Evolutionary conservation across 2,888 invertebrate genomes (phyloP).

Genomic region (Drosophila neutralis): DNA sequence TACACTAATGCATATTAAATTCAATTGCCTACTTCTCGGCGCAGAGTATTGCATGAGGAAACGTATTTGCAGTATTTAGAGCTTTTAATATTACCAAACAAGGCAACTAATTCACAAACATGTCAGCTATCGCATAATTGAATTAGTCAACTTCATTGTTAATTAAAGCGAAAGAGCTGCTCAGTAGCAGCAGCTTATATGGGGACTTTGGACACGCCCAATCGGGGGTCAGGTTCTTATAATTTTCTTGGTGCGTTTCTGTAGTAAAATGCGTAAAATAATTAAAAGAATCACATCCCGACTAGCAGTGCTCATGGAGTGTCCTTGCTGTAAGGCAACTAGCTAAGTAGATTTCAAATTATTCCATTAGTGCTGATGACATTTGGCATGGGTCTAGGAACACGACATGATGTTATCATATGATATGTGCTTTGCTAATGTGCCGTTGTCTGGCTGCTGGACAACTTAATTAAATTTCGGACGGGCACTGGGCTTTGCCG

Average conservation of each 20-base stretch:
- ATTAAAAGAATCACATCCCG: constrained; percentile 74
- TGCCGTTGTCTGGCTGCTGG: constrained; percentile 35
- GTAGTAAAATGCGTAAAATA: constrained; percentile 70
- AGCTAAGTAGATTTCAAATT: constrained; percentile 80
- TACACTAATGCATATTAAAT: constrained; percentile 6
- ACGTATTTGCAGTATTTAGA: constrained; percentile 13
- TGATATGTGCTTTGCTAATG: constrained; percentile 62
- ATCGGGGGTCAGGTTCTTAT: constrained; percentile 38
- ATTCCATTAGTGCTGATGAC: constrained; percentile 80
- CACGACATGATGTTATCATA: constrained; percentile 35
- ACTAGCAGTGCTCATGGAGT: constrained; percentile 23
- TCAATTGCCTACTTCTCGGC: constrained; percentile 35
- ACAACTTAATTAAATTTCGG: constrained; percentile 36
- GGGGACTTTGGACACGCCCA: constrained; percentile 46
- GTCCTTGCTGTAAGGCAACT: constrained; percentile 43
- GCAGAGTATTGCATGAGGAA: constrained; percentile 5
- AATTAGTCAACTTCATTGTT: constrained; percentile 66
- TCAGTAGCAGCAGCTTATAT: constrained; percentile 12
- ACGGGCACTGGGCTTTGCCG: constrained; percentile 7
- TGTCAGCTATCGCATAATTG: constrained; percentile 50
- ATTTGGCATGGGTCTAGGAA: constrained; percentile 50
- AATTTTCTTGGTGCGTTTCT: constrained; percentile 45
- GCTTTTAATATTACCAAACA: constrained; percentile 5
- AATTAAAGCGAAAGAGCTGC: constrained; percentile 57
- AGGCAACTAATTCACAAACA: constrained; percentile 8